Percentiles rank a stretch among this genome's conserved stretches.
Conservation (phyloP, 1,140 invertebrate genomes). For the Amphibalanus amphitrite region DNA sequence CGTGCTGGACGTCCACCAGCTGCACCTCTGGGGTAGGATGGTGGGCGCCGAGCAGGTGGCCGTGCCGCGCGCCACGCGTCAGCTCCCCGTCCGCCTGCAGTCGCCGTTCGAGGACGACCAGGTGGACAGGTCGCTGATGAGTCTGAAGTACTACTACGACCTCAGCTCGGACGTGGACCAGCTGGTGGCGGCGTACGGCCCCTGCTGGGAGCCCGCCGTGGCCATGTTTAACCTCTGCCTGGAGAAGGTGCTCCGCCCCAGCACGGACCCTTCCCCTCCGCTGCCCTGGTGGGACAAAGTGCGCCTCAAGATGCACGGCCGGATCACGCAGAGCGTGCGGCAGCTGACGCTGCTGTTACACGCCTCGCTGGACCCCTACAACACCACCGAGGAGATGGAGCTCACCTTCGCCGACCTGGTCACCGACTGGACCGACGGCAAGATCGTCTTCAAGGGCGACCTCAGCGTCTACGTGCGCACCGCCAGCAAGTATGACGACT, state of each 20-base stretch:
- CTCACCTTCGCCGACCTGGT: constrained; percentile 78
- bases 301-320: constrained; percentile 75
- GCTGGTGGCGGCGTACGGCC: constrained; percentile 83
- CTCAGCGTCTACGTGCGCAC: constrained; percentile 78
- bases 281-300: constrained; percentile 97
- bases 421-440: constrained; percentile 90
- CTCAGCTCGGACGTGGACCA: constrained; percentile 82
- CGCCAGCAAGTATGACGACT: constrained; percentile 97
- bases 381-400: constrained; percentile 98
- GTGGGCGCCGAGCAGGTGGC: constrained; percentile 40
- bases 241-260: constrained; percentile 38
- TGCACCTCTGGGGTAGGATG: constrained; percentile 74
- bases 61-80: not conserved
- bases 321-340: constrained; percentile 66
- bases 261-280: constrained; percentile 79
- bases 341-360: constrained; percentile 68
- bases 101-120: constrained; percentile 8
- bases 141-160: constrained; percentile 94
- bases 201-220: constrained; percentile 96
- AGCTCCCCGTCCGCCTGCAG: not conserved
- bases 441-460: constrained; percentile 31
- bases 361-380: constrained; percentile 92
- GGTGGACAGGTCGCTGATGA: constrained; percentile 56
- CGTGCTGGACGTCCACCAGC: constrained; percentile 57
- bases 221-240: constrained; percentile 79